phyloP scores from a whole-genome alignment of 2,113 vertebrate species.

The Callocephalon fimbriatum region DNA sequence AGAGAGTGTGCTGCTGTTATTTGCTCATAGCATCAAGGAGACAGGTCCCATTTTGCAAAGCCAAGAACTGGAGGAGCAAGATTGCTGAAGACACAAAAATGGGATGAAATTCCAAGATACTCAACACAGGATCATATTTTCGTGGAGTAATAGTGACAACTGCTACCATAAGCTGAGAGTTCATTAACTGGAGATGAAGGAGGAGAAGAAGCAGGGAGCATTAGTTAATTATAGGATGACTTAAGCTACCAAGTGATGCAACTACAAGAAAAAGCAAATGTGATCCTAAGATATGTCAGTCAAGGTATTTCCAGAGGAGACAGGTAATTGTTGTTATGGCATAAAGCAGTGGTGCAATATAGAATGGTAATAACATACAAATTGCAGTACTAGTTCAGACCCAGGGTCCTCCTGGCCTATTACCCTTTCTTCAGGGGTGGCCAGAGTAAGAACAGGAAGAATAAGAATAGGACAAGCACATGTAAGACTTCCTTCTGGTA shows the following conservation, averaged over 20 bases:
- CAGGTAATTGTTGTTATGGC: background rate
- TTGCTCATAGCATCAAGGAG: background rate
- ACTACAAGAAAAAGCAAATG: constrained; percentile 19
- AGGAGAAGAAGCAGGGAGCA: background rate
- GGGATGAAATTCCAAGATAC: background rate
- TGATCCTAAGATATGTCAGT: background rate
- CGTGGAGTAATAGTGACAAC: background rate
- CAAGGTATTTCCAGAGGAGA: constrained; percentile 28
- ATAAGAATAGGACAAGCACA: constrained; percentile 25
- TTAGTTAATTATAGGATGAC: constrained; percentile 47
- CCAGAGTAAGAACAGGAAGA: constrained; percentile 52
- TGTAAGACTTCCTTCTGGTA: constrained; percentile 47
- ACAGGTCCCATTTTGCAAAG: background rate
- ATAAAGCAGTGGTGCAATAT: background rate
- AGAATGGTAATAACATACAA: background rate
- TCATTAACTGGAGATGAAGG: constrained; percentile 40
- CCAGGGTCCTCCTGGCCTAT: background rate
- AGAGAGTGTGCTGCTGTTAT: background rate
- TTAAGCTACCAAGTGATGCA: constrained; percentile 25
- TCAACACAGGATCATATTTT: background rate
- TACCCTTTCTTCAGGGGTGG: background rate
- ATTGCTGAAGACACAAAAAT: background rate
- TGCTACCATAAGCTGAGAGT: background rate
- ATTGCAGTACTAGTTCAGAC: background rate
- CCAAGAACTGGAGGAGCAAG: background rate